Base-by-base conservation (phyloP, 1,140 invertebrate species). In the Spodoptera litura region DNA sequence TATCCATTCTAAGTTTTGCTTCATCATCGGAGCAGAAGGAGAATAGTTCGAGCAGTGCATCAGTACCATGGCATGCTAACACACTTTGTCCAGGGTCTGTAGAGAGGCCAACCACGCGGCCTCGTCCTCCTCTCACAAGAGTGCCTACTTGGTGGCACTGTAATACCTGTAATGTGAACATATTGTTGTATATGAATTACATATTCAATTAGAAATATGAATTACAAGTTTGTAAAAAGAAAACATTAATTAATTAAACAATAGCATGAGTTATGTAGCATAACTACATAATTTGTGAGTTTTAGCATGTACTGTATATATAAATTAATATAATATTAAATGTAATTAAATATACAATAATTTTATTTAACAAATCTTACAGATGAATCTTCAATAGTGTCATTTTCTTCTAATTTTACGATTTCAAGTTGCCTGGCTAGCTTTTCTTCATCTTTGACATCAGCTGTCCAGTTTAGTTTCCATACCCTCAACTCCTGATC, bases 401-500 rank as follows among this genome's bases (percentile, higher is more conserved):
- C 96, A 58, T 95, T 94, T 73, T 96, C 95, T 73, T 96, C 95
- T 6, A 96, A 88, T 53, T 95, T 91, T 12, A 95, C 94, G 72
- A 96, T 89, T 77, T 95, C 94, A 44, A 96, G 86, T 20, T 91
- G 94, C 44, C 89, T 88, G 12, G 91, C 80, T 31, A 95, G 87
- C 89, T 96, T 95, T 44, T 96, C 95, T 84, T 95, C 90, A 78
- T 95, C 91, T 79, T 94, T 89, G 15, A 95, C 89, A 84, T 95
- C 94, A 74, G 95, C 90, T 56, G 92, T 94, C 88, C 92, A 92
- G 38, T 95, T 94, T 0, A 97, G 92, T 88, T 97, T 97, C 96
- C 98, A 99, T 0, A 99, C 97, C 83, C 97, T 94, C 59, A 99
- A 93, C 92, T 98, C 97, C 84, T 96, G 96, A 88, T 99, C 98